Conservation (phyloP, 2,888 invertebrate genomes). For the Cheilosia scutellata region DNA sequence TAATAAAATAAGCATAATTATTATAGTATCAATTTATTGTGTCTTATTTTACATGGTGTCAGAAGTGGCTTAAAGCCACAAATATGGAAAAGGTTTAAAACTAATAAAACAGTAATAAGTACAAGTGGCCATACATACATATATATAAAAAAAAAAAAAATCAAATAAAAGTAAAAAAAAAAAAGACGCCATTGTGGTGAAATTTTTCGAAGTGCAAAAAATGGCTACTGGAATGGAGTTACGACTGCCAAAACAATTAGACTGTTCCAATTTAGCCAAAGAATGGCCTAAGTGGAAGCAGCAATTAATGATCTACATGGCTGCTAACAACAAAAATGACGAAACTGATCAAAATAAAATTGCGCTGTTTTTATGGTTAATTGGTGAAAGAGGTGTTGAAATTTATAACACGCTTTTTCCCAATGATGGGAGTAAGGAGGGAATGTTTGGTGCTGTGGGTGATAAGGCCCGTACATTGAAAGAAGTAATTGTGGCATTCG, state of each 20-base stretch:
- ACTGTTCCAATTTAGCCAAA: slow-evolving; percentile 16
- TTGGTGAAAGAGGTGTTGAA: slow-evolving; percentile 35
- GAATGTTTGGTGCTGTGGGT: slow-evolving; percentile 23
- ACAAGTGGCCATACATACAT: too few species aligned
- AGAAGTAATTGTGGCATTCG: slow-evolving; percentile 33
- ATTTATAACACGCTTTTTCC: slow-evolving; percentile 56
- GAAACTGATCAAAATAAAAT: slow-evolving; percentile 1
- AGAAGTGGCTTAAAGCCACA: too few species aligned
- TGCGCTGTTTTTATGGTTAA: slow-evolving; percentile 49
- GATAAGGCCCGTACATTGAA: slow-evolving; percentile 22
- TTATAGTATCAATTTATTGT: too few species aligned
- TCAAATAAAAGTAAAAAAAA: too few species aligned
- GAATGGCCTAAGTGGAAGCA: slow-evolving; percentile 42
- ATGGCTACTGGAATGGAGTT: too few species aligned
- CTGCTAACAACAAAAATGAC: slow-evolving; percentile 2
- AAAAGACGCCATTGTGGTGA: too few species aligned
- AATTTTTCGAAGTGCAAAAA: too few species aligned
- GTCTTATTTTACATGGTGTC: too few species aligned
- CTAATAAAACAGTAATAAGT: too few species aligned
- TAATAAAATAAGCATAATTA: too few species aligned
- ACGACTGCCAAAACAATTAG: neutral
- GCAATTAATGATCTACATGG: slow-evolving; percentile 27
- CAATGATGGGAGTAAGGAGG: slow-evolving; percentile 37
- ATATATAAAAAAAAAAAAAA: too few species aligned
- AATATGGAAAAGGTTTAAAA: too few species aligned